Conservation (phyloP, 2,797 vertebrate species). For the Thaleichthys pacificus region DNA sequence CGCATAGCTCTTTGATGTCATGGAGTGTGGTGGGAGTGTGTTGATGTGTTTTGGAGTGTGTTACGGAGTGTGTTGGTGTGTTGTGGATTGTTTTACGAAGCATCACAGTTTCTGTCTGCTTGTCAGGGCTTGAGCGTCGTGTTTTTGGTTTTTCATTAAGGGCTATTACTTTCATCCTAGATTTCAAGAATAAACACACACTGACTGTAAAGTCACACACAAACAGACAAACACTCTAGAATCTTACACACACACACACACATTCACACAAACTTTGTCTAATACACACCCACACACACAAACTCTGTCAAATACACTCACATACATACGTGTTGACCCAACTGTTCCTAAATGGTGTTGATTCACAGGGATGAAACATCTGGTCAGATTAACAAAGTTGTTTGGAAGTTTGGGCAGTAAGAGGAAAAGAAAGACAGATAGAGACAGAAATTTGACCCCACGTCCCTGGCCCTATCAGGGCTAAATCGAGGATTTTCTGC, state of each 20-base stretch:
- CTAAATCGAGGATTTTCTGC: slow-evolving; percentile 35
- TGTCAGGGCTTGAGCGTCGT: neutral
- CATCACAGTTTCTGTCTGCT: neutral
- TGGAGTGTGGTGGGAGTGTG: neutral
- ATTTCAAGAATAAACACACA: neutral
- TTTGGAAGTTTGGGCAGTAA: slow-evolving; percentile 20
- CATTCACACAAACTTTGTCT: slow-evolving; percentile 8
- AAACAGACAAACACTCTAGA: slow-evolving; percentile 3
- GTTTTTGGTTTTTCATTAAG: neutral
- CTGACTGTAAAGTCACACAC: neutral
- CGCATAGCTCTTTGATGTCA: neutral
- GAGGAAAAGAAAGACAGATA: slow-evolving; percentile 4
- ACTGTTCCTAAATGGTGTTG: slow-evolving; percentile 28
- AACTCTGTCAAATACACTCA: neutral
- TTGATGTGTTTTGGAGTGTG: neutral
- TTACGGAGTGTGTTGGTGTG: neutral
- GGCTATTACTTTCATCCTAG: neutral
- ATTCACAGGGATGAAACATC: slow-evolving; percentile 41
- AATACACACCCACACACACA: slow-evolving; percentile 23
- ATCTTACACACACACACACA: neutral
- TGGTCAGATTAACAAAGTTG: slow-evolving; percentile 42
- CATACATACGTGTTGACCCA: slow-evolving; percentile 11
- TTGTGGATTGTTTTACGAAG: neutral
- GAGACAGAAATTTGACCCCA: slow-evolving; percentile 10
- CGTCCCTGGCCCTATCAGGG: slow-evolving; percentile 18